Base-by-base conservation (phyloP, 2,888 invertebrate genomes). In the Ichneumoninae sp. region DNA sequence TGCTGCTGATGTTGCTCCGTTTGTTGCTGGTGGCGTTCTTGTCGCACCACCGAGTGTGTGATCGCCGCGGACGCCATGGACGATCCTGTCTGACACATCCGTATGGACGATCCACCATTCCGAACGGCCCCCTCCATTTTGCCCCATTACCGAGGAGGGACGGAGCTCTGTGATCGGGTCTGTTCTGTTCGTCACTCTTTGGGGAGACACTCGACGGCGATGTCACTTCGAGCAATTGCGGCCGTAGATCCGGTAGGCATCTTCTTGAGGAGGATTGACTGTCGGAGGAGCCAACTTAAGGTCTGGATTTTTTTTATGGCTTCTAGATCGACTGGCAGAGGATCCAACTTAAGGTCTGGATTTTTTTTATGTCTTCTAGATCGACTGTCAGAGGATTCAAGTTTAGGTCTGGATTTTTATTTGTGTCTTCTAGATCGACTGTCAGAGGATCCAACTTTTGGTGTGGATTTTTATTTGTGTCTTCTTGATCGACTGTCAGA, bases 1-100 rank as follows among this genome's bases (percentile, higher is more conserved):
- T 78, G 84, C 69, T 76, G 76, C 74, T 78, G 74, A 78, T 74
- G 73, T 44, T 74, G 71, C 60, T 26, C 80, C 80, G 74, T 84
- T 81, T 78, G 77, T 74, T 65, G 44, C 69, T 74, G 71, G 57
- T 65, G 70, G 65, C 65, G 13, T 71, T 75, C 83, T 65, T 63
- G n/a, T 66, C 75, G 71, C 68, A 73, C 73, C 52, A 13, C 73
- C 44, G 66, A 40, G 52, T 44, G 26, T 52, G 40, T 30, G 66
- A 71, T 71, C 54, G 50, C 60, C 71, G 54, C 36, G 65, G 52
- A 71, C 66, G 63, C 80, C 54, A 76, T 65, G 66, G 75, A 82
- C 76, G 76, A 77, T 83, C 40, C 85, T 47, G 71, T 22, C 60
- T 50, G 66, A 81, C 73, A 68, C 60, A 69, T 66, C 76, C 60